A percentile compares a stretch with the other conserved stretches of the same genome.
Conservation (phyloP, 2,113 vertebrate genomes). For the Neolamprologus modestus region DNA sequence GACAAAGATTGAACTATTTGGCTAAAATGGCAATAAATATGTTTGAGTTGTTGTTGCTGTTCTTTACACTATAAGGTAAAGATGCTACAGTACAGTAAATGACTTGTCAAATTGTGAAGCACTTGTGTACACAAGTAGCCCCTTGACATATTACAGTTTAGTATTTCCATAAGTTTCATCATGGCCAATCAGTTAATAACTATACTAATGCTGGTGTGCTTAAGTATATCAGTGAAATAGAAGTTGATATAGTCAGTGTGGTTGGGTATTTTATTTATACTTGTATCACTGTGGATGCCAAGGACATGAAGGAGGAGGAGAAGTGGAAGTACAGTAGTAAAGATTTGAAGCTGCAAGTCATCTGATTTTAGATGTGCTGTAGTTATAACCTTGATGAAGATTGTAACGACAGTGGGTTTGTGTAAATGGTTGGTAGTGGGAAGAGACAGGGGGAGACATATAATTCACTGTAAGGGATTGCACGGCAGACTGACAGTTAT, state of each 20-base stretch:
- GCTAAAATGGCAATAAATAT: not conserved
- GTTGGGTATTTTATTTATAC: not conserved
- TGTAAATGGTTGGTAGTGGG: not conserved
- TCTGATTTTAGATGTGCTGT: not conserved
- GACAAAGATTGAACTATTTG: not conserved
- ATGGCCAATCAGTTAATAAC: not conserved
- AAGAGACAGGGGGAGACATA: not conserved
- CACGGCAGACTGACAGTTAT: not conserved
- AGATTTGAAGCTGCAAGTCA: not conserved
- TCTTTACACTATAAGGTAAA: not conserved
- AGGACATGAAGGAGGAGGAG: not conserved
- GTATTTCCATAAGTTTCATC: not conserved
- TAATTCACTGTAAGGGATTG: not conserved
- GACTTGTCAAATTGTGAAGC: not conserved
- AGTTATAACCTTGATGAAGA: not conserved
- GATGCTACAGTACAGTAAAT: not conserved
- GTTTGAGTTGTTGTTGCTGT: not conserved
- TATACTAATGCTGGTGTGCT: not conserved
- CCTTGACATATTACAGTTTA: not conserved
- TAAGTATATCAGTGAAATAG: not conserved
- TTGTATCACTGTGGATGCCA: not conserved
- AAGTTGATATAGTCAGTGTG: not conserved
- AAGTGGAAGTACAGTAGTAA: not conserved
- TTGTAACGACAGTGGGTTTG: not conserved
- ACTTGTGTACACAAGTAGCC: not conserved